phyloP scores from a whole-genome alignment of 2,888 invertebrate species.

The Malacosoma neustria region DNA sequence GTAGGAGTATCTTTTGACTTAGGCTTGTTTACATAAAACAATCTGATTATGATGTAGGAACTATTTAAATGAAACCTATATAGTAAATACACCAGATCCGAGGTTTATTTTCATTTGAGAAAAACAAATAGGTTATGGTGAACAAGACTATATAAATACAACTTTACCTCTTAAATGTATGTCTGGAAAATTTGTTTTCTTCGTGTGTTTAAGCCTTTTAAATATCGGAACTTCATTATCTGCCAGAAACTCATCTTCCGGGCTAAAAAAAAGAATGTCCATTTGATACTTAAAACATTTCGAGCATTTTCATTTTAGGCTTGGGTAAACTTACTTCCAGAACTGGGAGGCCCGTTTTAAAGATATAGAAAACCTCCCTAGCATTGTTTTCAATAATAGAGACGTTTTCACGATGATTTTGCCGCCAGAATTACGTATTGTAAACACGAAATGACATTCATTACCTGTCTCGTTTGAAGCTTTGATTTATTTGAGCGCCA shows the following conservation, averaged over 20 bases:
- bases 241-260: constrained; percentile 49
- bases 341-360: constrained; percentile 51
- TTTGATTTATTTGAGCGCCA: constrained; percentile 36
- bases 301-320: background rate
- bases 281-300: constrained; percentile 1
- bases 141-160: too few species aligned
- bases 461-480: constrained; percentile 69
- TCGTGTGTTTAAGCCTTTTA: constrained; percentile 51
- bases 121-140: too few species aligned
- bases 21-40: too few species aligned
- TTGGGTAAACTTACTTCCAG: constrained; percentile 43
- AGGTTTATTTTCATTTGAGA: too few species aligned
- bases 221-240: constrained; percentile 55
- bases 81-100: too few species aligned
- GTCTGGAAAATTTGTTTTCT: constrained; percentile 46
- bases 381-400: constrained; percentile 10
- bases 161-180: constrained; percentile 46
- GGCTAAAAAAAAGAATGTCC: constrained; percentile 35
- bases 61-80: too few species aligned
- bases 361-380: constrained; percentile 47
- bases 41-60: too few species aligned
- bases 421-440: constrained; percentile 68
- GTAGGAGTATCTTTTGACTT: too few species aligned
- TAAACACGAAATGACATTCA: constrained; percentile 66
- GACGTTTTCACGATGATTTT: constrained; percentile 40